Base-by-base conservation (phyloP, 2,888 invertebrate genomes). In the Polymixis lichenea region DNA sequence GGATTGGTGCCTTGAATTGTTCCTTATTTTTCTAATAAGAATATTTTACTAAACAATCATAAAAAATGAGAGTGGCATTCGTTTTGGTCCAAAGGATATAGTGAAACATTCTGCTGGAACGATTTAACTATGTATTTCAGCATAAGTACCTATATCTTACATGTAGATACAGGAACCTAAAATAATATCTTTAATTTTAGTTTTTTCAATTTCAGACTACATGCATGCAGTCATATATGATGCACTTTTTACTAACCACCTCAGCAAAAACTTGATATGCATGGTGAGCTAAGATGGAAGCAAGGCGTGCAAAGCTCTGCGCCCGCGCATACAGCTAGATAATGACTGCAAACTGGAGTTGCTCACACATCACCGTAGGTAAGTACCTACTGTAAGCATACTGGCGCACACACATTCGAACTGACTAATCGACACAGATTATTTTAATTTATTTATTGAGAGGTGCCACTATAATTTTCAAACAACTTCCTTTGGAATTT, bases 301-400 rank as follows among this genome's bases (percentile, higher is more conserved):
- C 69, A 25, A 60, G 73, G 32, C 65, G 70, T 66, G 80, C 53
- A 64, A 79, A 80, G 60, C 74, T 78, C 67, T 65, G 80, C 80
- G 80, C 80, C 72, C 51, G 76, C 76, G 86, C 84, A 83, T 80
- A 56, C 68, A 56, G 61, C 65, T 68, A 80, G 76, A 73, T 87
- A 86, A 86, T 80, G 80, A 78, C 76, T 65, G 75, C 62, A 62
- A 75, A 68, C 66, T 67, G 65, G 61, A 62, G 74, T 68, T 72
- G 60, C 86, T 56, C 65, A 72, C 60, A 55, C 64, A 85, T 82
- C 61, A 70, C 32, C 49, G 61, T 83, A 86, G 68, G 55, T 81
- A 32, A 2, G 2, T 38, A 38, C 38, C 38, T 38, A 77, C 64
- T 72, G 25, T 68, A 32, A 61, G 58, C n/a, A n/a, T n/a, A n/a